Evolutionary conservation across 2,113 vertebrate genomes (phyloP), one percentile per base, ranked within the genome.

Genomic region (Lasiurus borealis): DNA sequence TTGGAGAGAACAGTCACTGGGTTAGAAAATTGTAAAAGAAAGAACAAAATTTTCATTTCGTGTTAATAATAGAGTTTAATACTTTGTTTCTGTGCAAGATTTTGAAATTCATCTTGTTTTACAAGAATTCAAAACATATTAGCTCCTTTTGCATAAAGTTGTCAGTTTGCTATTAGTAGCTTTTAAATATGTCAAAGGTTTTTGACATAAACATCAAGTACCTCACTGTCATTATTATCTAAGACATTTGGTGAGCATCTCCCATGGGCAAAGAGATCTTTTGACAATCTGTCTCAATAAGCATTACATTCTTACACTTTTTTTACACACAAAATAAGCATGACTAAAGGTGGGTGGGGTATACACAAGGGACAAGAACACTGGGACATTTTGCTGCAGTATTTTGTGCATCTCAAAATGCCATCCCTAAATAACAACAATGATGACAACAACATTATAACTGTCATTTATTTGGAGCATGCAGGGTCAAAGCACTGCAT

Each of bases 171-270:
- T 68, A 48, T 85, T 81, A 80, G 59, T 57, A 73, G 15, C 25
- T 92, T 95, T 94, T 34, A 93, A 95, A 82, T 59, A 50, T 23
- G 36, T 72, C 59, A 16, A 73, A 48, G 50, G 12, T 69, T 85
- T 97, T 86, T 64, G 46, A 93, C 62, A 54, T 94, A 66, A 89
- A 93, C 88, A 86, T 92, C 25, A 52, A 87, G 4, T 85, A 72
- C 54, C 23, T 95, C 15, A 7, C 9, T 44, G 11, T 78, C 8
- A 27, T 90, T 34, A 27, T 59, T 81, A 78, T 85, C 44, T 83
- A 83, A 88, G 84, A 40, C 16, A n/a, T 68, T 83, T 76, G 50
- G 34, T 31, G 9, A 87, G 29, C 23, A 34, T 78, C 62, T 94
- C n/a, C 18, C 3, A 13, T 27, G 25, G 77, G 18, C 12, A 69